phyloP scores from a whole-genome alignment of 2,797 vertebrate species.

The Malurus leucopterus region DNA sequence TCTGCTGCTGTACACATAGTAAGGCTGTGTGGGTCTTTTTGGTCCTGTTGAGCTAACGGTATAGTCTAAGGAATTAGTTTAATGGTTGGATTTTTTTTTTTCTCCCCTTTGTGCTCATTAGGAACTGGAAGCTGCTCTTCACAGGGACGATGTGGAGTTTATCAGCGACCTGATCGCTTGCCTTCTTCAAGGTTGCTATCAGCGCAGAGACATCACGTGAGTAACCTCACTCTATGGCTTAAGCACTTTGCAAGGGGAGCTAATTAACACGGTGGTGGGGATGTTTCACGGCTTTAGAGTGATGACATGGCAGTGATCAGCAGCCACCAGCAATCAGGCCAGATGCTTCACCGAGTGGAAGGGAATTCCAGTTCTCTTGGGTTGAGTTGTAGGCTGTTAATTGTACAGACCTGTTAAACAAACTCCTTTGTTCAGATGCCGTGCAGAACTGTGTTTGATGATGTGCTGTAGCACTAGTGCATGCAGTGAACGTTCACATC shows the following conservation, averaged over 20 bases:
- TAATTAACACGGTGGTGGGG: not conserved
- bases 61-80: conserved; percentile 15
- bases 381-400: not conserved
- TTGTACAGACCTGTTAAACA: not conserved
- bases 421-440: not conserved
- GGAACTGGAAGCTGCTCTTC: conserved; percentile 95
- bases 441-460: not conserved
- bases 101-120: conserved; percentile 53
- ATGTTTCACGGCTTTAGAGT: conserved; percentile 8
- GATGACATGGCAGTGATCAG: conserved; percentile 16
- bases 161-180: conserved; percentile 91
- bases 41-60: not conserved
- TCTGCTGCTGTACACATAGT: not conserved
- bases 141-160: conserved; percentile 88
- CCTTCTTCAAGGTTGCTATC: conserved; percentile 96
- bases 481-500: not conserved
- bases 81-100: not conserved
- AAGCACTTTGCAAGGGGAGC: conserved; percentile 10
- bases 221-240: conserved; percentile 53
- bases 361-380: conserved; percentile 7
- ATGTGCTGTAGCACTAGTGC: not conserved
- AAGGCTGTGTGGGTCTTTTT: not conserved
- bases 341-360: not conserved
- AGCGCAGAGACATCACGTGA: conserved; percentile 96
- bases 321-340: conserved; percentile 1